Evolutionary conservation across 2,888 invertebrate genomes (phyloP), one percentile per base, ranked within the genome.

Genomic region (Leptinotarsa haldemani): DNA sequence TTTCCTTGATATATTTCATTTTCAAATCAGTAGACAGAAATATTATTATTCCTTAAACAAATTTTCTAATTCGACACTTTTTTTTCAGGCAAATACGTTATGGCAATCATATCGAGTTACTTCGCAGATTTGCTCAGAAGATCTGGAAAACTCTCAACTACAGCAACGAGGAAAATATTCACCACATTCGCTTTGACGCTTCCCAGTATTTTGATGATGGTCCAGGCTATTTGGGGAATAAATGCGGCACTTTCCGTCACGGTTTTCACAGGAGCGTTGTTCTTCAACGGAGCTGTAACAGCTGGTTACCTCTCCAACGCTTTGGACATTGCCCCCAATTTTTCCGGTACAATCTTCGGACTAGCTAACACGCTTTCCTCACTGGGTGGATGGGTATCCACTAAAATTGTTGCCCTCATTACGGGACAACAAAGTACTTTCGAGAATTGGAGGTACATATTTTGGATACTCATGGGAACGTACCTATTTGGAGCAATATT

Each of bases 291-390:
- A 22, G 95, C 93, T 0, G 95, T 95, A 18, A 95, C 95, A 0
- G 95, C 94, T 13, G 96, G 96, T 0, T 96, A 95, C 86, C 90
- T 95, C 46, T 94, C 95, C 77, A 96, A 96, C 84, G 95, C 94
- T 15, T 88, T 96, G 30, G 96, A 96, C 82, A 95, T 96, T 81
- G 95, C 96, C 3, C 96, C 96, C 0, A 95, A 95, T 86, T 96
- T 95, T 85, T 94, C 95, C 73, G 94, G 96, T 0, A 96, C 96
- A 1, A 95, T 96, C 77, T 95, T 96, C 86, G 96, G 96, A 53
- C 89, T 96, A 89, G 95, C 95, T n/a, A 96, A 96, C 84, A 95
- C 95, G 0, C 87, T 95, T 71, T 95, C 95, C 0, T 95, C 95
- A 0, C 89, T 94, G 69, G 94, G 95, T 9, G 96, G 96, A 1